These are phyloP conservation scores for Amazona vittata DNA, from an alignment of 2,113 vertebrate species.

Conservation along the genomic window DNA sequence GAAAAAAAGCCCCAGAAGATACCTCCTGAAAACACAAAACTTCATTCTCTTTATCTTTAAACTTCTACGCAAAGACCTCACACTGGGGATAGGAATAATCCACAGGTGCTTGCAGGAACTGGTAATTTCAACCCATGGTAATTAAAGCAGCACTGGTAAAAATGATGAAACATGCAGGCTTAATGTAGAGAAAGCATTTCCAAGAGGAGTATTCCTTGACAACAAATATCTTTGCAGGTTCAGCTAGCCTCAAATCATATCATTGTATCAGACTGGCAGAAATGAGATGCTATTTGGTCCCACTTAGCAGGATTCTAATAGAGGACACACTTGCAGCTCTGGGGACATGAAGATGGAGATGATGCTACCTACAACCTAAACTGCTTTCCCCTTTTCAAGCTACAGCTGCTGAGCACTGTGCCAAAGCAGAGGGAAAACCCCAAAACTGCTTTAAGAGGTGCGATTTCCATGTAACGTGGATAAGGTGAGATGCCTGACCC, in stretches of 20 bases:
- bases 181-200: background rate
- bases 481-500: background rate
- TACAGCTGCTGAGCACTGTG: background rate
- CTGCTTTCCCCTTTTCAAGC: background rate
- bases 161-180: background rate
- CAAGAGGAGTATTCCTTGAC: background rate
- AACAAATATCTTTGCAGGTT: background rate
- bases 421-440: background rate
- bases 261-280: fast-evolving
- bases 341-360: background rate
- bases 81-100: background rate
- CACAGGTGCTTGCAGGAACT: background rate
- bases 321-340: background rate
- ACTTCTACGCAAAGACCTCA: background rate
- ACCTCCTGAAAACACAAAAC: background rate
- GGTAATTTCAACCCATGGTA: background rate
- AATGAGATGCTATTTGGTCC: fast-evolving
- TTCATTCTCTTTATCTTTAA: background rate
- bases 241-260: background rate
- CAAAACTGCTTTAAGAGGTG: background rate
- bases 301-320: background rate
- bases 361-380: background rate
- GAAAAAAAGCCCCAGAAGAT: background rate
- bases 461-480: background rate
- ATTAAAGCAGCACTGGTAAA: background rate